Base-by-base conservation (phyloP, 2,888 invertebrate species). In the Scaptomyza flava region DNA sequence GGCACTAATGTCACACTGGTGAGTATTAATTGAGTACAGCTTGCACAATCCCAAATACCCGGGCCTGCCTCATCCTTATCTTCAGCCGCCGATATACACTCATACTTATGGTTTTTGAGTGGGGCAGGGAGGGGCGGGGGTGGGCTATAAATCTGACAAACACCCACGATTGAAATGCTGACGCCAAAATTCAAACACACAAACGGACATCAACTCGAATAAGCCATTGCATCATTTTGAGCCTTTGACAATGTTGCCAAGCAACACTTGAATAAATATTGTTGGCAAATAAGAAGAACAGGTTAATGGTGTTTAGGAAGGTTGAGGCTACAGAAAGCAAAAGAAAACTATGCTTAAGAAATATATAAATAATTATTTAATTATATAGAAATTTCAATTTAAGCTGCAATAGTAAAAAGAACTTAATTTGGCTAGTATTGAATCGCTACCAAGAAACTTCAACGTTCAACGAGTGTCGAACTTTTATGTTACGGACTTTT, bases 1-100 rank as follows among this genome's bases (percentile, higher is more conserved):
- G 84, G 70, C 83, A 89, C 80, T 89, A 85, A 89, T 84, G 84
- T 82, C 87, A 89, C 83, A 71, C 88, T 89, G 84, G 89, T 84
- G 84, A 81, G 87, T 84, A 88, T 84, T 84, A 84, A 84, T 84
- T 84, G 89, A 86, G 83, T 89, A 84, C 71, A 79, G 69, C 68
- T 66, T 81, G 72, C 73, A 68, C 53, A 57, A 36, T 51, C 34
- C 54, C 12, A 3, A 36, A 6, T 9, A 9, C 7, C 31, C 36
- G 12, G n/a, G 36, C n/a, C 58, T 33, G 12, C 43, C 54, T 43
- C 38, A 48, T 38, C 43, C 38, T 27, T 42, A 50, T 36, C 50
- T 20, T 23, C 33, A 30, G 31, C 30, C 36, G 42, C 14, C 36
- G n/a, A 20, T 33, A 62, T 52, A 53, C 38, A 61, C 53, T 48